These are phyloP conservation scores for Bubo bubo DNA, from an alignment of 2,113 vertebrate genomes.

Conservation along the genomic window DNA sequence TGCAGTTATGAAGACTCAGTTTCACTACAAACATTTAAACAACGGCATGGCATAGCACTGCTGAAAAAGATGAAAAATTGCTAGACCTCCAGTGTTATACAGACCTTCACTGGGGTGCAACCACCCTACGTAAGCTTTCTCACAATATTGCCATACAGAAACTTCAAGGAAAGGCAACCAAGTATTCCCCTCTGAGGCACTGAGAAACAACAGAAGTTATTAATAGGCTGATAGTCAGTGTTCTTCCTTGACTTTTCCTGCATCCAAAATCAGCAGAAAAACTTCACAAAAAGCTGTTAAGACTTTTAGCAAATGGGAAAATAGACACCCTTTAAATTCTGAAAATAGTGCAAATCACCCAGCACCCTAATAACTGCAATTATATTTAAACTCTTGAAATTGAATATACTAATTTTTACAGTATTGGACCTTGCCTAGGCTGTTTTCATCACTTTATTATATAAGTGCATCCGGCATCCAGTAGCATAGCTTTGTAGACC, in stretches of 20 bases:
- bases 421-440: neutral
- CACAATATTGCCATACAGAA: neutral
- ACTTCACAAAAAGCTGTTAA: neutral
- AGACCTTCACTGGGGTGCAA: neutral
- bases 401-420: neutral
- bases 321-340: neutral
- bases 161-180: neutral
- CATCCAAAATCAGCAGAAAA: neutral
- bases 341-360: neutral
- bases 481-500: neutral
- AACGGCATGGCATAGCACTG: neutral
- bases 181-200: neutral
- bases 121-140: neutral
- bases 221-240: neutral
- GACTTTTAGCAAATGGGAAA: neutral
- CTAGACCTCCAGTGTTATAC: neutral
- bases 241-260: neutral
- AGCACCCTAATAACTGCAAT: neutral
- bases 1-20: neutral
- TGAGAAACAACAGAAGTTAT: neutral
- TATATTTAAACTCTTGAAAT: neutral
- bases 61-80: neutral
- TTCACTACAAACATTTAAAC: neutral
- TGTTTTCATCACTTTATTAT: neutral
- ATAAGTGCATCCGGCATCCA: neutral